Evolutionary conservation across 2,888 invertebrate species (phyloP).

Genomic region (Aplocera efformata): DNA sequence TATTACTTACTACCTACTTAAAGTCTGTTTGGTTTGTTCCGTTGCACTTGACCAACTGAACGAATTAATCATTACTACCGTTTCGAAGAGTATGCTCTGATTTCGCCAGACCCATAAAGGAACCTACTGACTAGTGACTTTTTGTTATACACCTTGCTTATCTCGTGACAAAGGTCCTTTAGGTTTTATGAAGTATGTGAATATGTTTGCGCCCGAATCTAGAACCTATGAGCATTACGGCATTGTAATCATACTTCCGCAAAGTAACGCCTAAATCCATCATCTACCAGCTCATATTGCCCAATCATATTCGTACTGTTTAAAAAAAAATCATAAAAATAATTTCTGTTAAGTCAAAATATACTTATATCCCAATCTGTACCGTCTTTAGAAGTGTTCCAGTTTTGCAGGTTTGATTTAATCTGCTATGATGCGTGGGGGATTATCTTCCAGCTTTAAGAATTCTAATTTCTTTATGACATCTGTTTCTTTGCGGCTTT

Average conservation of each 20-base stretch:
- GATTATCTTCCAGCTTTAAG: neutral
- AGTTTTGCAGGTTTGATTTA: conserved; percentile 3
- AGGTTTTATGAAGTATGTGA: no score
- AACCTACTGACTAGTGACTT: no score
- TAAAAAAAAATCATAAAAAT: no score
- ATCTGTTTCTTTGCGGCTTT: conserved; percentile 2
- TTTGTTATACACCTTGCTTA: neutral
- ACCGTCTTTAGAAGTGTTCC: neutral
- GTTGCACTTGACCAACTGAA: conserved; percentile 39
- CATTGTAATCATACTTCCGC: no score
- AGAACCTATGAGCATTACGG: no score
- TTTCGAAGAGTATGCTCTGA: conserved; percentile 31
- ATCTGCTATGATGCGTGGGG: neutral
- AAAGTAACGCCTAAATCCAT: no score
- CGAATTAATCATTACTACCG: conserved; percentile 34
- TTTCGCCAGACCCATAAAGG: conserved; percentile 17
- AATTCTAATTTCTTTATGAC: conserved; percentile 7
- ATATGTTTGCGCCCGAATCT: no score
- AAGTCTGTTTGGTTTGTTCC: conserved; percentile 12
- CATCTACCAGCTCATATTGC: no score
- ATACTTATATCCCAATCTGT: neutral
- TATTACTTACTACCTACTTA: conserved; percentile 4
- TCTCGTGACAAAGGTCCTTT: neutral
- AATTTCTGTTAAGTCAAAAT: no score
- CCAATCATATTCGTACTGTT: no score